Percentiles rank a stretch among this genome's conserved stretches.
These are phyloP conservation scores for Aptenodytes forsteri DNA, from an alignment of 2,113 vertebrate genomes.

Conservation along the genomic window DNA sequence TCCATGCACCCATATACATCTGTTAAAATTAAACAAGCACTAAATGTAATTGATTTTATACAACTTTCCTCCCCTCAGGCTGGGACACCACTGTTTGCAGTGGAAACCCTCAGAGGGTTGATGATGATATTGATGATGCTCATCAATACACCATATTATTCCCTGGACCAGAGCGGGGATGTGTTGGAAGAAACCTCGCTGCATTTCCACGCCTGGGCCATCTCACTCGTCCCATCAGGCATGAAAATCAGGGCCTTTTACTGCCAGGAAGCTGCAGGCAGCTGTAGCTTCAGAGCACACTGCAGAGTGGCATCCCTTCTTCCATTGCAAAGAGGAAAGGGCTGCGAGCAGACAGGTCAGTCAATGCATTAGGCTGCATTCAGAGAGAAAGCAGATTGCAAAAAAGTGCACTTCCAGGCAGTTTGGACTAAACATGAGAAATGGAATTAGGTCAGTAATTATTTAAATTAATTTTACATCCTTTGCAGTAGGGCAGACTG, in stretches of 20 bases:
- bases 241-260: not conserved
- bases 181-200: not conserved
- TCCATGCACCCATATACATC: not conserved
- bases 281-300: not conserved
- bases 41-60: not conserved
- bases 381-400: slow-evolving; percentile 11
- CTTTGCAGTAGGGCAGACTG: slow-evolving; percentile 17
- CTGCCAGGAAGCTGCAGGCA: not conserved
- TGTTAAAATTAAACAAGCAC: not conserved
- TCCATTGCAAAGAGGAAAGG: not conserved
- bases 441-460: slow-evolving; percentile 42
- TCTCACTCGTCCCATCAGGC: not conserved
- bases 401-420: slow-evolving; percentile 35
- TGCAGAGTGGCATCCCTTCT: not conserved
- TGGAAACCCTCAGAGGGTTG: not conserved
- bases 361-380: not conserved
- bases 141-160: fast-evolving
- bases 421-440: slow-evolving; percentile 10
- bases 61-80: fast-evolving
- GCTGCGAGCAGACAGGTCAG: not conserved
- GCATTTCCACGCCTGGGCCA: not conserved
- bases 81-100: not conserved
- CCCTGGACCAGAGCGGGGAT: fast-evolving
- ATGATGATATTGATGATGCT: not conserved
- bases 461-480: slow-evolving; percentile 48